Base-by-base conservation (phyloP, 2,888 invertebrate species). In the Camptogramma bilineatum region DNA sequence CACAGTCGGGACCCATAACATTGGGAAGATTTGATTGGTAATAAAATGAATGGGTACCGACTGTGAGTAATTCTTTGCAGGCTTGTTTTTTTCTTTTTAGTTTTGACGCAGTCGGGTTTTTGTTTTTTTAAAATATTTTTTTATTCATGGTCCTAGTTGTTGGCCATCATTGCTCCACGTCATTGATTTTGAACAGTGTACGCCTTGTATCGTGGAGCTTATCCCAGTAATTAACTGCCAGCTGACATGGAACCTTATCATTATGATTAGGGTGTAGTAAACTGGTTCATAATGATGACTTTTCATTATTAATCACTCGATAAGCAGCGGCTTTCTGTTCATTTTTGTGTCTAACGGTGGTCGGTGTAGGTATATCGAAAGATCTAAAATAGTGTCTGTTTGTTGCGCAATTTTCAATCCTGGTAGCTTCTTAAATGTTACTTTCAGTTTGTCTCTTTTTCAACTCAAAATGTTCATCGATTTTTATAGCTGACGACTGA, bases 131-230 rank as follows among this genome's bases (percentile, higher is more conserved):
- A n/a, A n/a, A n/a, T n/a, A n/a, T n/a, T n/a, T n/a, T n/a, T n/a
- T n/a, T n/a, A n/a, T n/a, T n/a, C n/a, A n/a, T n/a, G n/a, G n/a
- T n/a, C n/a, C n/a, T n/a, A n/a, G n/a, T 62, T 58, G 34, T 58
- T 54, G 31, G 47, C 34, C 50, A 31, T 54, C 44, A 58, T 58
- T 31, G 17, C 21, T 58, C 4, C 21, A 28, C 47, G 42, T 51
- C 50, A 58, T 58, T 51, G 57, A 51, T 58, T 51, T 58, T 2
- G 8, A 44, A 28, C 18, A 42, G 18, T 17, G 17, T 9, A 42
- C 21, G n/a, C 17, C 17, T 50, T 10, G 13, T 48, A 21, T 21
- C 1, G 21, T 13, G n/a, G n/a, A 24, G 16, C 24, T 57, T 57
- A 21, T 50, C 50, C 24, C 7, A 16, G 51, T 51, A 31, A 51